Conservation (phyloP, 1,140 invertebrate species). For the Zelostemma sp. region DNA sequence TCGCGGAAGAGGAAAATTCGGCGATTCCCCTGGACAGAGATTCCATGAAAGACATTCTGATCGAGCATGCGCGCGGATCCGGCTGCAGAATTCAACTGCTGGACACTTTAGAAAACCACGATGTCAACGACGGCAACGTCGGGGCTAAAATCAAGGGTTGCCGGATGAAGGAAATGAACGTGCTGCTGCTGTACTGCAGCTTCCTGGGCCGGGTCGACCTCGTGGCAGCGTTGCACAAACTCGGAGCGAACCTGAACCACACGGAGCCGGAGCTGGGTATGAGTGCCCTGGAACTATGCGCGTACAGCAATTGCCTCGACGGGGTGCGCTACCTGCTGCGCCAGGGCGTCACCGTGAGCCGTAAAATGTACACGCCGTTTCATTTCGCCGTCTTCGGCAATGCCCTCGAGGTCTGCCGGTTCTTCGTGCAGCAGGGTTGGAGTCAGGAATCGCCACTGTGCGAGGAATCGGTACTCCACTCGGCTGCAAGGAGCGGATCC, state of each 20-base stretch:
- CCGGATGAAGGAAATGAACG: constrained; percentile 76
- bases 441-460: constrained; percentile 71
- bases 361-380: constrained; percentile 79
- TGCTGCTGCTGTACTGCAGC: constrained; percentile 78
- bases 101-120: constrained; percentile 78
- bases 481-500: constrained; percentile 81
- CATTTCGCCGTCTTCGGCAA: constrained; percentile 87
- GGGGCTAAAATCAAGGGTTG: constrained; percentile 66
- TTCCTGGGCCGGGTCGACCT: constrained; percentile 78
- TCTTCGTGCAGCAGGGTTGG: constrained; percentile 78
- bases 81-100: constrained; percentile 76
- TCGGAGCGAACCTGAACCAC: constrained; percentile 78
- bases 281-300: constrained; percentile 80
- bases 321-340: constrained; percentile 78
- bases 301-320: constrained; percentile 81
- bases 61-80: constrained; percentile 78
- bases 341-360: constrained; percentile 73
- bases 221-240: constrained; percentile 72
- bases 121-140: constrained; percentile 72
- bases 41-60: constrained; percentile 77
- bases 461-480: constrained; percentile 83
- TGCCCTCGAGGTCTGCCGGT: constrained; percentile 78
- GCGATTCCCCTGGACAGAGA: constrained; percentile 79
- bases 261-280: constrained; percentile 77
- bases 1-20: constrained; percentile 71